A percentile compares a stretch with the other conserved stretches of the same genome.
Conservation (phyloP, 2,113 vertebrate species). For the Stegastes partitus region DNA sequence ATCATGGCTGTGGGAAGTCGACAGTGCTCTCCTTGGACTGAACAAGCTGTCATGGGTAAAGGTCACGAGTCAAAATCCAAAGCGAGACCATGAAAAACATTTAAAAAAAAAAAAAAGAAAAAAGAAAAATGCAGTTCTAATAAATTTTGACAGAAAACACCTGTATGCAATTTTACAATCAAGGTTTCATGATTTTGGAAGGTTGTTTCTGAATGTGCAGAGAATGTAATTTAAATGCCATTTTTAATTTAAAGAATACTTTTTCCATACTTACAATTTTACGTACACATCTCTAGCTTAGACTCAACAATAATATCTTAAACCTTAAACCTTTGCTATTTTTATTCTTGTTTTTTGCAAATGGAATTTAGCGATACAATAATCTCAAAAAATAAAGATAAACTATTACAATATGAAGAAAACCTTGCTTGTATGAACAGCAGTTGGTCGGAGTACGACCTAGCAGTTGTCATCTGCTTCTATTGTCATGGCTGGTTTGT, state of each 20-base stretch:
- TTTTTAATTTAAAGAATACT: neutral
- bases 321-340: neutral
- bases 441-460: neutral
- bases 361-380: neutral
- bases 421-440: constrained; percentile 1
- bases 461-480: constrained; percentile 26
- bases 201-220: neutral
- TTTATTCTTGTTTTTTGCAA: too few relatives aligned
- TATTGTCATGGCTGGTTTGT: constrained; percentile 46
- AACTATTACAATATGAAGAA: constrained; percentile 14
- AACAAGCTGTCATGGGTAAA: neutral
- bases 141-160: neutral
- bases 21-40: neutral
- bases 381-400: neutral
- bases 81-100: neutral
- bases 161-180: neutral
- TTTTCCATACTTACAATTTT: neutral
- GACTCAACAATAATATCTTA: neutral
- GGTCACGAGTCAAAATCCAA: neutral
- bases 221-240: neutral
- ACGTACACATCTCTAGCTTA: neutral
- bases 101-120: neutral
- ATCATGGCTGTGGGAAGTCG: too few relatives aligned
- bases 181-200: neutral
- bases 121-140: neutral